phyloP scores from a whole-genome alignment of 2,797 vertebrate genomes.

The Toxotes lorentzi region DNA sequence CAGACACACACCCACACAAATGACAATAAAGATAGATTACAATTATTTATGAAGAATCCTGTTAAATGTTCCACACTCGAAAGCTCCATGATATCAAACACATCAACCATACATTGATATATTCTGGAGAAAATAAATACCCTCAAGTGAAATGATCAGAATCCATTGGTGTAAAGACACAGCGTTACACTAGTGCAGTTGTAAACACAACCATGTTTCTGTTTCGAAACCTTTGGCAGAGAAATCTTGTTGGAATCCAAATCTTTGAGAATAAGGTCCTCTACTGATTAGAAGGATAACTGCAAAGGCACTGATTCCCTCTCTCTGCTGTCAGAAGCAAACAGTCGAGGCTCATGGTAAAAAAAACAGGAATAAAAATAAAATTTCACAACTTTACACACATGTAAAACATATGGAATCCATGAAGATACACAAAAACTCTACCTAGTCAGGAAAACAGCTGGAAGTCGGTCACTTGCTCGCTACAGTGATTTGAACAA shows the following conservation, averaged over 20 bases:
- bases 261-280: conserved; percentile 58
- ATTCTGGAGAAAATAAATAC: conserved; percentile 14
- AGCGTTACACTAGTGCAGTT: conserved; percentile 14
- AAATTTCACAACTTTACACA: neutral
- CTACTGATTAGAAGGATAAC: conserved; percentile 59
- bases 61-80: conserved; percentile 18
- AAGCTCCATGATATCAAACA: neutral
- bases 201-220: conserved; percentile 18
- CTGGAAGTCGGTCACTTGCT: neutral
- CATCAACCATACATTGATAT: neutral
- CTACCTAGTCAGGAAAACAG: neutral
- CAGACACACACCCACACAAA: neutral
- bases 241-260: neutral
- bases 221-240: neutral
- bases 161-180: neutral
- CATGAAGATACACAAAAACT: neutral
- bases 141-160: conserved; percentile 10
- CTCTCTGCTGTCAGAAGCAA: neutral
- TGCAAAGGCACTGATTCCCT: conserved; percentile 35
- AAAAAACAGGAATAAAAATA: conserved; percentile 6
- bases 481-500: conserved; percentile 4
- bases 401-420: neutral
- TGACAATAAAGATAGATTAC: neutral
- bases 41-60: conserved; percentile 19
- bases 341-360: neutral